Evolutionary conservation across 2,797 vertebrate species (phyloP), one percentile per base, ranked within the genome.

Genomic region (Leptodactylus fallax): DNA sequence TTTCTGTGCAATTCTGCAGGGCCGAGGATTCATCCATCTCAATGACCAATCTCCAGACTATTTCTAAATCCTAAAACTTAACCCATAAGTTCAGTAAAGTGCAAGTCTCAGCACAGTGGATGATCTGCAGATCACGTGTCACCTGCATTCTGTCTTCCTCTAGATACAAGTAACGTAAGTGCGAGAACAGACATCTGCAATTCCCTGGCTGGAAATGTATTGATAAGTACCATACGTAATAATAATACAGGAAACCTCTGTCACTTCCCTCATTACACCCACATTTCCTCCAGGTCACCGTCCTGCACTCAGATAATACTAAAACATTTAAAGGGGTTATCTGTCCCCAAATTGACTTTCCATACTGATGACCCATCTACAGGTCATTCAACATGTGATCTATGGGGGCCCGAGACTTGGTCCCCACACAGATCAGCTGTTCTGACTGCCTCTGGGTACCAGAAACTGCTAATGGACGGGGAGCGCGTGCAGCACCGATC

Each of bases 31-130:
- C 10, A 11, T 36, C 47, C 71, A 0, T 8, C 12, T 1, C 36
- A 47, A 19, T 17, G 14, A 1, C 45, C 19, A 21, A 1, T 9
- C 12, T 49, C 19, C 7, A 49, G 12, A 3, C 69, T 72, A 72
- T 69, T 14, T 14, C 27, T 3, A 19, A 47, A 49, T 74, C 71
- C 71, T 49, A 74, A 2, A 21, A 36, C 36, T 4, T 36, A 36
- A 36, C 36, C 36, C 36, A n/a, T n/a, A n/a, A n/a, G n/a, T n/a
- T 76, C 17, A 53, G 58, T 81, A 81, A 81, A 81, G 79, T 81
- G 79, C 79, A 65, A 65, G 58, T 63, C 11, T 63, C 17, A n/a
- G 27, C 19, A 1, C 27, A n/a, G 79, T 17, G 19, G 60, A 47
- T 6, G 79, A 47, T 19, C 12, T 80, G 55, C 53, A 9, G 16